Evolutionary conservation across 2,888 invertebrate species (phyloP).

Genomic region (Idaea dimidiata): DNA sequence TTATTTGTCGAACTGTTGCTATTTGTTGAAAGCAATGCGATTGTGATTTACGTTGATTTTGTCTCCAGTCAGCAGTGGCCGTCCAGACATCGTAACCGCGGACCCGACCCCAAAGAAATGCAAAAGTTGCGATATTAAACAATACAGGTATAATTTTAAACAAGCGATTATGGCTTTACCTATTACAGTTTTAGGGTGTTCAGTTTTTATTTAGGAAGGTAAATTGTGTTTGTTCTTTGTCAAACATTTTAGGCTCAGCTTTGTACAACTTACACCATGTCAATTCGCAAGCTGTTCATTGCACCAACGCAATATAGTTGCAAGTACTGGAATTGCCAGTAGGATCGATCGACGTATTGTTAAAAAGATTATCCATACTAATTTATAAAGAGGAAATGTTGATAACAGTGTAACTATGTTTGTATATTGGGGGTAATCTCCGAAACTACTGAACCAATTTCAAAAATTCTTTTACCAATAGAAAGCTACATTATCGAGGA

Average conservation of each 20-base stretch:
- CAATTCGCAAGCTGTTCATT: no score
- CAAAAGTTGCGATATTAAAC: neutral
- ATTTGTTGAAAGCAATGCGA: neutral
- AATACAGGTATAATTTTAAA: neutral
- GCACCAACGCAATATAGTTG: no score
- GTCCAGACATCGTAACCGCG: neutral
- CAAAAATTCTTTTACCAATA: no score
- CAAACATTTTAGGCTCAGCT: neutral
- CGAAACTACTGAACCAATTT: no score
- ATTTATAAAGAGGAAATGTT: no score
- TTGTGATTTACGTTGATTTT: conserved; percentile 13
- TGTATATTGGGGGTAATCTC: no score
- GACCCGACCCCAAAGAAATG: neutral
- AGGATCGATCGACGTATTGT: no score
- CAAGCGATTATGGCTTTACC: neutral
- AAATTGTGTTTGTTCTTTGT: neutral
- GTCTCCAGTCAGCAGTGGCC: conserved; percentile 22
- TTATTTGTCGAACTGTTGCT: neutral
- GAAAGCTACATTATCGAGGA: no score
- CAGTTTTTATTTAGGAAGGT: neutral
- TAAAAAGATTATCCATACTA: no score
- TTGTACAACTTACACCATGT: no score
- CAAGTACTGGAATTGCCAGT: no score
- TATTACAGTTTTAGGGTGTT: neutral
- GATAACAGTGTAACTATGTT: no score